A percentile compares a stretch with the other conserved stretches of the same genome.
phyloP scores from a whole-genome alignment of 2,888 invertebrate species.

The Carcina quercana region DNA sequence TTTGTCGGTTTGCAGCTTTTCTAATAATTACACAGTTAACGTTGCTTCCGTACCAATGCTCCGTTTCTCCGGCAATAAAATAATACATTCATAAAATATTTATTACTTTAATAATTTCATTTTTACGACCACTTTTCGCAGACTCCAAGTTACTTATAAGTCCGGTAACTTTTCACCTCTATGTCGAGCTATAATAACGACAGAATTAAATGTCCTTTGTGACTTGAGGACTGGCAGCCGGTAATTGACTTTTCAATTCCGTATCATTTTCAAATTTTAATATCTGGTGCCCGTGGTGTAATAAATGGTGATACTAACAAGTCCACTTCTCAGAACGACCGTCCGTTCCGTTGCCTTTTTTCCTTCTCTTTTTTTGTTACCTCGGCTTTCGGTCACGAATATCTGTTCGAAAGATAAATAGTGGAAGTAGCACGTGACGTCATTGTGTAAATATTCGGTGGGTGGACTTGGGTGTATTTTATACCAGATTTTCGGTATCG shows the following conservation, averaged over 20 bases:
- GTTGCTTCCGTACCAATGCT: no score
- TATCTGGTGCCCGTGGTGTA: slow-evolving; percentile 50
- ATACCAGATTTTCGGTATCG: slow-evolving; percentile 9
- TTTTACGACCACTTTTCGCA: no score
- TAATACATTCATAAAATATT: no score
- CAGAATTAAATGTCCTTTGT: no score
- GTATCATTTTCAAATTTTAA: slow-evolving; percentile 18
- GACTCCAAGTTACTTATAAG: no score
- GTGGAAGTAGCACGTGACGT: slow-evolving; percentile 46
- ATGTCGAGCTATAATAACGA: no score
- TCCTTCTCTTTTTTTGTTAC: slow-evolving; percentile 29
- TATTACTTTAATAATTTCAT: no score
- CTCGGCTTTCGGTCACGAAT: slow-evolving; percentile 48
- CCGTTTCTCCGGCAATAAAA: no score
- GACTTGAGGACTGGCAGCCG: no score
- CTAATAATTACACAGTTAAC: no score
- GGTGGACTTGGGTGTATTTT: slow-evolving; percentile 9
- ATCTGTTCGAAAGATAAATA: slow-evolving; percentile 56
- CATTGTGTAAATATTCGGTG: slow-evolving; percentile 26
- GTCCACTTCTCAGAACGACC: slow-evolving; percentile 57
- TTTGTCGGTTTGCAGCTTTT: no score
- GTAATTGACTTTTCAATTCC: slow-evolving; percentile 38
- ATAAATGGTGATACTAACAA: slow-evolving; percentile 65
- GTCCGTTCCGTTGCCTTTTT: slow-evolving; percentile 35
- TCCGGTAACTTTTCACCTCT: no score